Base-by-base conservation (phyloP, 2,888 invertebrate genomes). In the Athrips mouffetella region DNA sequence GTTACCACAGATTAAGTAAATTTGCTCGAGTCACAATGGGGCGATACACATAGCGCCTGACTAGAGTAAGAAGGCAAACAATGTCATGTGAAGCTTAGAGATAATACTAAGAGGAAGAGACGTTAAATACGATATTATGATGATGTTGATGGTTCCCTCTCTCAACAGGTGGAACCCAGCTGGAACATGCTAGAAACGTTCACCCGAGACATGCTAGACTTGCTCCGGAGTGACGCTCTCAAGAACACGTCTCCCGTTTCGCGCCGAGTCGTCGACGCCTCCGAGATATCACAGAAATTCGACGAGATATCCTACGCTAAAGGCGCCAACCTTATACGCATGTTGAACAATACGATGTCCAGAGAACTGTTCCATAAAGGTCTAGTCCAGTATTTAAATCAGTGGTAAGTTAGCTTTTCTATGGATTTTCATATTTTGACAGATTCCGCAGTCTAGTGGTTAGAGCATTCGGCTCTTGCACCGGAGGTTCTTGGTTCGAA, bases 241-340 rank as follows among this genome's bases (percentile, higher is more conserved):
- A 89, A 89, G 60, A 89, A 89, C 54, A 89, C 90, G 0, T 89
- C 89, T 0, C 89, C 91, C 0, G 89, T 92, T 1, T 90, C 91
- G 0, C 67, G 82, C 0, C 62, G 79, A 10, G 89, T 91, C 0
- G 64, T 70, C 1, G 89, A 90, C 55, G 90, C 89, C 0, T 75
- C 83, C 0, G 90, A 91, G 61, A 91, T 92, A 60, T 86, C 89
- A 45, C 90, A 90, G 70, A 89, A 91, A 59, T 92, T 91, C 64
- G 91, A 92, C 64, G 85, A 84, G 49, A 89, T 90, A 41, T 89
- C 89, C 0, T 91, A 91, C 64, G 75, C 77, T 3, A 91, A 91
- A 63, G 90, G 90, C 35, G 91, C 91, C 4, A 90, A 89, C 51
- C 70, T 92, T 4, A 82, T 92, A 30, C 65, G 91, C 25, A 92